Conservation (phyloP, 2,888 invertebrate species). For the Agrochola lychnidis region DNA sequence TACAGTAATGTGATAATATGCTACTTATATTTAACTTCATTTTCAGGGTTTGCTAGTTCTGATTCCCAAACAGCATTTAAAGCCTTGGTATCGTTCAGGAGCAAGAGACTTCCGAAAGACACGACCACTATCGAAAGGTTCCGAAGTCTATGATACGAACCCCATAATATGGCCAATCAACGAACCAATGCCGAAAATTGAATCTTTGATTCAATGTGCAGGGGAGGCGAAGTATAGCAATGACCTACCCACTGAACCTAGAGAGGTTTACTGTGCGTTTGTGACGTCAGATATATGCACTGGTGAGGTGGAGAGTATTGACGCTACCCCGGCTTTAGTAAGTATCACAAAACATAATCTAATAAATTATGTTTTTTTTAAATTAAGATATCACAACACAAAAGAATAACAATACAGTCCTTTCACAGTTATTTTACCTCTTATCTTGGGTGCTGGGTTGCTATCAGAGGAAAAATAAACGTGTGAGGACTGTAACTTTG, state of each 20-base stretch:
- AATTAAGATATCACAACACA: too few species aligned
- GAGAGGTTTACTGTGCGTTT: slow-evolving; percentile 93
- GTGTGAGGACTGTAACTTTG: too few species aligned
- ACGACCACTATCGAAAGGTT: slow-evolving; percentile 91
- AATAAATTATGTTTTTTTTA: background rate
- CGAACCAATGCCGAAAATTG: slow-evolving; percentile 92
- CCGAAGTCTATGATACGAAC: slow-evolving; percentile 92
- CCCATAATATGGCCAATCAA: slow-evolving; percentile 92
- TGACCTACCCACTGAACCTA: slow-evolving; percentile 90
- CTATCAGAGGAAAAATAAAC: background rate
- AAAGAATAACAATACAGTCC: background rate
- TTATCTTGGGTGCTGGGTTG: background rate
- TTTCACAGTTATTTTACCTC: background rate
- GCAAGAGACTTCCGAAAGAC: slow-evolving; percentile 83
- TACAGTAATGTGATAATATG: background rate
- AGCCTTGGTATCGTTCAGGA: slow-evolving; percentile 88
- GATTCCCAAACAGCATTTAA: slow-evolving; percentile 84
- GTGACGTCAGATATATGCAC: slow-evolving; percentile 89
- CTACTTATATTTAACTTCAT: background rate
- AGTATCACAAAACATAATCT: slow-evolving; percentile 35
- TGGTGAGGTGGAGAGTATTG: slow-evolving; percentile 91
- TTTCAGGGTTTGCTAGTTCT: slow-evolving; percentile 88
- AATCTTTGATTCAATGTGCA: slow-evolving; percentile 91
- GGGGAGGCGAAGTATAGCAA: slow-evolving; percentile 93
- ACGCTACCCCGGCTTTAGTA: slow-evolving; percentile 92